Evolutionary conservation across 2,797 vertebrate species (phyloP), one percentile per base, ranked within the genome.

Genomic region (Bovichtus diacanthus): DNA sequence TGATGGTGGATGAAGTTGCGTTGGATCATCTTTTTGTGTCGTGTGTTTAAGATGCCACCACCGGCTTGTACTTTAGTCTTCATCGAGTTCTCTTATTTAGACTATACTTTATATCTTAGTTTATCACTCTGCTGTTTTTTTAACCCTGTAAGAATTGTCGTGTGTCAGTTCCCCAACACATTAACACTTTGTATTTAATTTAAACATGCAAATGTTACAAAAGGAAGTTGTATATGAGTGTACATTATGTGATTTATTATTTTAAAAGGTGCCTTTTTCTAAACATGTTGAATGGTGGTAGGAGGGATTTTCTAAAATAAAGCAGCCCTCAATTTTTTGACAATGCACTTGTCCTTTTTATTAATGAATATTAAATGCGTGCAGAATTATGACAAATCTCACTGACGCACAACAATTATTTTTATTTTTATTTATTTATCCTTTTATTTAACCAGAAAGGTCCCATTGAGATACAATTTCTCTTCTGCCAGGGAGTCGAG

Each of bases 41-140:
- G 21, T 0, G 13, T 85, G 56, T 82, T 39, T 58, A 27, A 81
- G n/a, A 61, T 74, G 62, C 74, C 65, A 60, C 31, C 29, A 5
- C 12, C 23, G 2, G 41, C 73, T 67, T 62, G 41, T 53, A 43
- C 41, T 76, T 78, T 16, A 38, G 12, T 31, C 34, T 34, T 71
- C n/a, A 53, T 27, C 12, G 44, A 46, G n/a, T 29, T 74, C 3
- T 61, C 9, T 16, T 16, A 9, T 70, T 80, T 38, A 55, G n/a
- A n/a, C n/a, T n/a, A n/a, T n/a, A n/a, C n/a, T n/a, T n/a, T n/a
- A n/a, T n/a, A n/a, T n/a, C n/a, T 27, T 77, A 34, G 70, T 19
- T 9, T n/a, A 21, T 15, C 36, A 3, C 9, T 47, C 12, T 39
- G 23, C 27, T 61, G 31, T n/a, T 64, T 78, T 78, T 46, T 23